Evolutionary conservation across 2,113 vertebrate species (phyloP).

Genomic region (Dolichotis patagonum): DNA sequence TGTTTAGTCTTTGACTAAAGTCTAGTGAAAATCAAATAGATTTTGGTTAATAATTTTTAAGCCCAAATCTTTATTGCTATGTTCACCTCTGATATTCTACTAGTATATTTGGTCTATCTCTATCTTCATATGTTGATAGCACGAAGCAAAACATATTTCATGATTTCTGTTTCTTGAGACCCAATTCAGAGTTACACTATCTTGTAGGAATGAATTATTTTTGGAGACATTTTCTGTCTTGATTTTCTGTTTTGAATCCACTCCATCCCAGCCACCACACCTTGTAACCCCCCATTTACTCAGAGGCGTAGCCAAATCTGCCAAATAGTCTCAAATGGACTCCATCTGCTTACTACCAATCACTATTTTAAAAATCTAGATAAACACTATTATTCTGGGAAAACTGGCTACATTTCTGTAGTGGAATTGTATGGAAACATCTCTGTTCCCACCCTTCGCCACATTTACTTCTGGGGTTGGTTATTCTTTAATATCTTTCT

Average conservation of each 20-base stretch:
- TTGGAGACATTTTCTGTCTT: neutral
- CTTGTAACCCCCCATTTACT: constrained; percentile 34
- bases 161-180: constrained; percentile 36
- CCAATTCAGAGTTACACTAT: constrained; percentile 33
- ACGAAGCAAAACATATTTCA: constrained; percentile 1
- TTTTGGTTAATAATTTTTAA: neutral
- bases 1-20: neutral
- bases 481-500: constrained; percentile 60
- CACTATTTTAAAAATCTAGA: constrained; percentile 71
- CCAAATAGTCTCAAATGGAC: constrained; percentile 44
- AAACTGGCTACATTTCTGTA: constrained; percentile 38
- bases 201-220: constrained; percentile 1
- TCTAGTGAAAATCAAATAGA: neutral
- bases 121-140: constrained; percentile 3
- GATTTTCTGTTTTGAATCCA: neutral
- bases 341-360: constrained; percentile 75
- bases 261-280: neutral
- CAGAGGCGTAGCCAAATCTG: neutral
- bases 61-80: neutral
- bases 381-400: constrained; percentile 66
- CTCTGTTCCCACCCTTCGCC: constrained; percentile 10
- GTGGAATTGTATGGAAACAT: constrained; percentile 68
- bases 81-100: neutral
- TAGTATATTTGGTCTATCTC: neutral
- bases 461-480: constrained; percentile 39